Percentiles rank a stretch among this genome's conserved stretches.
Conservation (phyloP, 2,888 invertebrate genomes). For the Caenorhabditis afra region DNA sequence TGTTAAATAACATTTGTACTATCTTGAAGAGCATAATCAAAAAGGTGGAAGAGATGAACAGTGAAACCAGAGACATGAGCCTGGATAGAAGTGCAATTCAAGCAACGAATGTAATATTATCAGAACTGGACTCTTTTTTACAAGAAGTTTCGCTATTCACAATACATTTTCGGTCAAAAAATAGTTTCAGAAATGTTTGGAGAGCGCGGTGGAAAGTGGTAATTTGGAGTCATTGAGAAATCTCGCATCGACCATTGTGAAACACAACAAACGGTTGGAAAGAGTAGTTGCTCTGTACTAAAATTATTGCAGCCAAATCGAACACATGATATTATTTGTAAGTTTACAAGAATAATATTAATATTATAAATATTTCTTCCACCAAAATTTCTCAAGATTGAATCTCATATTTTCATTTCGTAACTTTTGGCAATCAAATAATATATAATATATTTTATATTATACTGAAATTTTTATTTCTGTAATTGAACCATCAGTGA, state of each 20-base stretch:
- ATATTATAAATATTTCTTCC: too few relatives aligned
- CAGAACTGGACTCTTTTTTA: constrained; percentile 54
- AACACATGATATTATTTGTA: too few relatives aligned
- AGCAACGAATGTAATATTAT: constrained; percentile 54
- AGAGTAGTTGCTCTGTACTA: constrained; percentile 51
- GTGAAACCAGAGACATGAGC: constrained; percentile 59
- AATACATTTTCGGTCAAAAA: background rate
- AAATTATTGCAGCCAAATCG: constrained; percentile 5
- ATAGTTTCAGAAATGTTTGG: constrained; percentile 59
- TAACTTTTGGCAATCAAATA: too few relatives aligned
- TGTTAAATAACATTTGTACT: too few relatives aligned
- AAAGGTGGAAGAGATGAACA: constrained; percentile 63
- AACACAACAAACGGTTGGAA: constrained; percentile 56
- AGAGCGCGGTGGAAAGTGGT: constrained; percentile 66
- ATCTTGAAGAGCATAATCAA: constrained; percentile 58
- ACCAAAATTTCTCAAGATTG: too few relatives aligned
- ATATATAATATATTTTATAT: constrained; percentile 25
- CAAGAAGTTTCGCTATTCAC: constrained; percentile 43
- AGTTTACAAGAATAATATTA: too few relatives aligned
- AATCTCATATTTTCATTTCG: too few relatives aligned
- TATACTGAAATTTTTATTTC: constrained; percentile 17
- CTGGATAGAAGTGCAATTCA: constrained; percentile 61
- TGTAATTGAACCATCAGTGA: constrained; percentile 7
- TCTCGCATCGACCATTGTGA: constrained; percentile 56
- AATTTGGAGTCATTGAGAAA: constrained; percentile 63